Base-by-base conservation (phyloP, 2,888 invertebrate species). In the Noctua fimbriata region DNA sequence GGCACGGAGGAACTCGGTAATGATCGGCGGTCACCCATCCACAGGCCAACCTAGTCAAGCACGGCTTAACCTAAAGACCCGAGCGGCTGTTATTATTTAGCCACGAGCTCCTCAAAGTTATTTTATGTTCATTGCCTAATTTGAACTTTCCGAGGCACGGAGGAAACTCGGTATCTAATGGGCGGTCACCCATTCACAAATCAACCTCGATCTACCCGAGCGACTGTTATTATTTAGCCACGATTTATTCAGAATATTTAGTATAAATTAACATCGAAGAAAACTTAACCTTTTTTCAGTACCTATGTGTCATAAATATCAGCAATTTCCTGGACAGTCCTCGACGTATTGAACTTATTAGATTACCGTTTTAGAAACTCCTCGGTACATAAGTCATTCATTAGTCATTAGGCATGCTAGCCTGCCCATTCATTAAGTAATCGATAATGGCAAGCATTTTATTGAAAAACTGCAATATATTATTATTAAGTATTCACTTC, bases 381-480 rank as follows among this genome's bases (percentile, higher is more conserved):
- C 36, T 75, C 12, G n/a, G 32, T 58, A 36, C 32, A 5, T 49
- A n/a, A 44, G 6, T 49, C 41, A 65, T 12, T 49, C 47, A 69
- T 66, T 69, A 78, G n/a, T 28, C 16, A 36, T n/a, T n/a, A n/a
- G 66, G 28, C 55, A 52, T 74, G 55, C 69, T 69, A 69, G 41
- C 36, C 12, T 58, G 49, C 36, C 63, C 14, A 74, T 67, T 78
- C 9, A 79, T 82, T 70, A 69, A 47, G 76, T 66, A 73, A 79
- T 85, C 69, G 24, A 80, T 83, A 75, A 44, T 18, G 18, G n/a
- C 44, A 44, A 44, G n/a, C n/a, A 44, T n/a, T 67, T 3, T 44
- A 67, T 41, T 44, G 9, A 41, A 44, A 24, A 44, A 67, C 16
- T 6, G 14, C 36, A 36, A 24, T 24, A 24, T 14, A 7, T 14